Conservation (phyloP, 2,888 invertebrate species). For the Sphinx pinastri region DNA sequence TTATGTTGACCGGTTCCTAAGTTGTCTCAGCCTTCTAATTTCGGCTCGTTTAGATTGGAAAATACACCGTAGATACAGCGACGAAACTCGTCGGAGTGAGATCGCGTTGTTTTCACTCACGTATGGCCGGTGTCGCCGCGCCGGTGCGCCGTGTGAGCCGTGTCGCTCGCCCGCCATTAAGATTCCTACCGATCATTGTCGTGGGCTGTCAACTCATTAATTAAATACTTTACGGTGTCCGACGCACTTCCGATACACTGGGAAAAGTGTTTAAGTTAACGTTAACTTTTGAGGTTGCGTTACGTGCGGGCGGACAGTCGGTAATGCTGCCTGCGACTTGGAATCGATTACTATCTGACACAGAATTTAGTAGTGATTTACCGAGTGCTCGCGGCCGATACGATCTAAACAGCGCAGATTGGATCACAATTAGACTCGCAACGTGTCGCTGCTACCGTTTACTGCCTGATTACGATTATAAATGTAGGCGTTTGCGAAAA, state of each 20-base stretch:
- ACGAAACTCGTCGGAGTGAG: conserved; percentile 41
- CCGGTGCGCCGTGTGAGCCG: conserved; percentile 33
- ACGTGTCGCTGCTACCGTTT: conserved; percentile 20
- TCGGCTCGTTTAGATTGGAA: conserved; percentile 83
- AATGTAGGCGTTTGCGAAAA: conserved; percentile 9
- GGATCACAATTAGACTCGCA: conserved; percentile 16
- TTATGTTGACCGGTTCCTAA: conserved; percentile 83
- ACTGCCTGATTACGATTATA: conserved; percentile 12
- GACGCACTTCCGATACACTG: conserved; percentile 8
- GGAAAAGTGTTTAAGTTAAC: conserved; percentile 14
- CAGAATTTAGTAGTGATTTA: conserved; percentile 25
- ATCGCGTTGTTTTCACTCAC: conserved; percentile 48
- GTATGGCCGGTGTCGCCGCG: conserved; percentile 36
- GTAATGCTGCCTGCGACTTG: conserved; percentile 3
- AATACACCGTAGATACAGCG: conserved; percentile 65
- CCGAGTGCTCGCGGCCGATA: conserved; percentile 13
- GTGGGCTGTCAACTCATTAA: conserved; percentile 45
- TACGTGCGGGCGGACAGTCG: conserved; percentile 1
- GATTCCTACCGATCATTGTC: conserved; percentile 48
- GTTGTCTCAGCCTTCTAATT: conserved; percentile 82
- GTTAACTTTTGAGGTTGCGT: conserved; percentile 18
- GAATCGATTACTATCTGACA: conserved; percentile 21
- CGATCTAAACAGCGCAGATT: conserved; percentile 17
- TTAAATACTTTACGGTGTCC: conserved; percentile 46
- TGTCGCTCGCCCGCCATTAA: conserved; percentile 40